A percentile compares a stretch with the other conserved stretches of the same genome.
Evolutionary conservation across 2,113 vertebrate species (phyloP).

Genomic region (Clarias gariepinus): DNA sequence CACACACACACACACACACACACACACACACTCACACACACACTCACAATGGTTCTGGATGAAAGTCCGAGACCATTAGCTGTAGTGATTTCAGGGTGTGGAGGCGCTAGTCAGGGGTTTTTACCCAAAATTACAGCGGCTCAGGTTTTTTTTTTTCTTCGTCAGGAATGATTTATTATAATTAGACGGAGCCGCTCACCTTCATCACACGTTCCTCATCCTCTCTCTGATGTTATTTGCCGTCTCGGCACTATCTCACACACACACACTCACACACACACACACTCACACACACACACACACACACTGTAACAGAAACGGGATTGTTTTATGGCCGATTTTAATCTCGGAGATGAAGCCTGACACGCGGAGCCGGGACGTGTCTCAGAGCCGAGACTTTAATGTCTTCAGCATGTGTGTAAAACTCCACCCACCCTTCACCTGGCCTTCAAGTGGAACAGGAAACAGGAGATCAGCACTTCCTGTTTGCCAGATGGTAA

Average conservation of each 20-base stretch:
- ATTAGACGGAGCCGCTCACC: not conserved
- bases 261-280: too few species aligned
- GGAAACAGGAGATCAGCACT: conserved; percentile 70
- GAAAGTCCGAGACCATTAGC: conserved; percentile 63
- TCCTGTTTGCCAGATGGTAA: conserved; percentile 60
- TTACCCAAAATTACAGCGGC: conserved; percentile 16
- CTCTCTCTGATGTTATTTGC: not conserved
- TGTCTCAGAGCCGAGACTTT: conserved; percentile 58
- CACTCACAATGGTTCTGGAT: conserved; percentile 52
- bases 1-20: conserved; percentile 10
- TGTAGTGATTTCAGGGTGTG: conserved; percentile 60
- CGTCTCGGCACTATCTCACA: not conserved
- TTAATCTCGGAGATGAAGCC: not conserved
- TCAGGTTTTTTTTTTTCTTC: conserved; percentile 21
- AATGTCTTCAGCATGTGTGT: conserved; percentile 74
- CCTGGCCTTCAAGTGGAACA: conserved; percentile 55
- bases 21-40: conserved; percentile 16
- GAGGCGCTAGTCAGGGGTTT: conserved; percentile 51
- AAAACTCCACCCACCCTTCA: conserved; percentile 54
- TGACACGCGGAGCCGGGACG: not conserved
- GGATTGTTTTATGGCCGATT: not conserved
- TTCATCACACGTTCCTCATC: not conserved
- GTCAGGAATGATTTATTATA: not conserved
- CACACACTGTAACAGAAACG: not conserved
- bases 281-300: too few species aligned